These are phyloP conservation scores for Junonia oenone DNA, from an alignment of 2,888 invertebrate species.

Conservation along the genomic window DNA sequence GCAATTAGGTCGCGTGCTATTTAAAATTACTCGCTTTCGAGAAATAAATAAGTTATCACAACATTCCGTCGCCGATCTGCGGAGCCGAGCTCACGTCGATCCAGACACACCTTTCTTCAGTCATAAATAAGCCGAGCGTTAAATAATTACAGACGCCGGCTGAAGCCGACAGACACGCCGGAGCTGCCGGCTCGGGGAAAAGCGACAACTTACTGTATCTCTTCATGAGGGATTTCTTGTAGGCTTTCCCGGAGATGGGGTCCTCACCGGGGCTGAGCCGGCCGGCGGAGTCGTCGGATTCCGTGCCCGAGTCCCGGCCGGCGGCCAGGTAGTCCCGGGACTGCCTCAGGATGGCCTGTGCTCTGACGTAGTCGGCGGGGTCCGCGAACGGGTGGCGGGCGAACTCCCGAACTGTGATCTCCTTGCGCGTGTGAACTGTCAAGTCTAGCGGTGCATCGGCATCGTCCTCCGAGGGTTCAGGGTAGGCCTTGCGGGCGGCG, in stretches of 20 bases:
- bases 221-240: constrained; percentile 96
- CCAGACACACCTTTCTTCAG: not conserved
- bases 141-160: constrained; percentile 6
- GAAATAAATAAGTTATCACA: constrained; percentile 26
- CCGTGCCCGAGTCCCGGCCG: constrained; percentile 85
- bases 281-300: constrained; percentile 90
- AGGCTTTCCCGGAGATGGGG: constrained; percentile 80
- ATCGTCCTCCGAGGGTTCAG: constrained; percentile 62
- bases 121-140: constrained; percentile 10
- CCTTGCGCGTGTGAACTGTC: constrained; percentile 78
- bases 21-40: constrained; percentile 11
- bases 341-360: constrained; percentile 70
- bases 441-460: constrained; percentile 86
- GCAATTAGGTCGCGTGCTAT: constrained; percentile 13
- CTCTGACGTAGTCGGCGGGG: constrained; percentile 70
- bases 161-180: constrained; percentile 1
- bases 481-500: constrained; percentile 75
- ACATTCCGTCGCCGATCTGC: constrained; percentile 18
- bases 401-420: constrained; percentile 72
- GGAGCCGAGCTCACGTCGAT: constrained; percentile 14
- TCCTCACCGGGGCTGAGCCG: constrained; percentile 82
- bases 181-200: constrained; percentile 6
- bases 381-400: constrained; percentile 73
- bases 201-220: constrained; percentile 90
- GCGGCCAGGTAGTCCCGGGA: constrained; percentile 73